These are phyloP conservation scores for Lymantria dispar DNA, from an alignment of 2,888 invertebrate species.

Conservation along the genomic window DNA sequence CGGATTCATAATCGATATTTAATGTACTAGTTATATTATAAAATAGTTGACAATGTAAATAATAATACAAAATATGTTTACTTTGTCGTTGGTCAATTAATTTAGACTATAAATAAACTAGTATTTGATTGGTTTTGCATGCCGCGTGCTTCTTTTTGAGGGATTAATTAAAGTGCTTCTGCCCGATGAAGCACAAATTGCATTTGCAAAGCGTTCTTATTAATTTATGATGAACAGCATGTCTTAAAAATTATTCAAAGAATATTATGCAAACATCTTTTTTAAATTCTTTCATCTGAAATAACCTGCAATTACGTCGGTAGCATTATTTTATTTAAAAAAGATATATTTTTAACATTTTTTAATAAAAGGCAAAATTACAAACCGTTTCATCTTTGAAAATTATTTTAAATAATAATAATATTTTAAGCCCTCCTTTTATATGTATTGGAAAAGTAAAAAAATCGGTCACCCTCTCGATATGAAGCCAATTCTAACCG, in stretches of 20 bases:
- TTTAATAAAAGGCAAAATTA: no score
- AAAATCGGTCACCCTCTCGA: no score
- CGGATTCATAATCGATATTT: neutral
- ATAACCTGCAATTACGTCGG: slow-evolving; percentile 4
- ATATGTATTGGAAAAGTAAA: no score
- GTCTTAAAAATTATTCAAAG: slow-evolving; percentile 16
- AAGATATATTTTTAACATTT: no score
- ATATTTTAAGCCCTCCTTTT: no score
- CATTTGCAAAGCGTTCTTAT: slow-evolving; percentile 36
- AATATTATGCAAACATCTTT: slow-evolving; percentile 9
- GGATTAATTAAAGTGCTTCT: slow-evolving; percentile 46
- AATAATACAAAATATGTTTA: neutral
- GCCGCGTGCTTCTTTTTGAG: slow-evolving; percentile 22
- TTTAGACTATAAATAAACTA: slow-evolving; percentile 4
- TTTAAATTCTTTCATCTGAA: slow-evolving; percentile 6
- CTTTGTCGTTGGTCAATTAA: neutral
- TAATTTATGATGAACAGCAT: slow-evolving; percentile 28
- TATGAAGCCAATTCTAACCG: no score
- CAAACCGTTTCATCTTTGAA: no score
- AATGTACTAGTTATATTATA: neutral
- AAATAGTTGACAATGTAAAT: neutral
- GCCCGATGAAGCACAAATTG: slow-evolving; percentile 34
- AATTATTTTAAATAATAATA: no score
- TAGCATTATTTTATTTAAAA: slow-evolving; percentile 7
- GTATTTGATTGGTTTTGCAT: slow-evolving; percentile 7